Base-by-base conservation (phyloP, 2,797 vertebrate genomes). In the Ambastaia sidthimunki region DNA sequence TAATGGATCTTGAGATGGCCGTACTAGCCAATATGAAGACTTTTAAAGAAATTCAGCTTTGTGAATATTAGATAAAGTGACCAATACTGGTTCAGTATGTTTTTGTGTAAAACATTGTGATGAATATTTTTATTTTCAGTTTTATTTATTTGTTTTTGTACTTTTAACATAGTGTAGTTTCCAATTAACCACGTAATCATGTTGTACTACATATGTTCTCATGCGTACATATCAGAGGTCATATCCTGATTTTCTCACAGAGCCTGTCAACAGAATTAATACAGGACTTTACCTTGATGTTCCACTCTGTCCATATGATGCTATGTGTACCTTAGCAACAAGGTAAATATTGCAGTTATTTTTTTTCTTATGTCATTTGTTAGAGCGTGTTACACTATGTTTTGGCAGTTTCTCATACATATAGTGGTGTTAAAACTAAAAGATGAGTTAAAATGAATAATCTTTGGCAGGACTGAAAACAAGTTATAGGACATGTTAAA, bases 161-260 rank as follows among this genome's bases (percentile, higher is more conserved):
- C 55, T 25, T 88, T 80, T 59, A 84, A 73, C 68, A 50, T 60
- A 3, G 23, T 28, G 25, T 62, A 21, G 2, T 57, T 19, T 80
- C 67, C 41, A 77, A 63, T 71, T 69, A 59, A 78, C 11, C 16
- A 54, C 71, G 15, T 52, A 81, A 50, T 60, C 55, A 23, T n/a
- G 57, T 79, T 74, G 59, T 71, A 52, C 75, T 84, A 86, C 88
- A 87, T 81, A 89, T 90, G 86, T 87, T 90, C 80, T 83, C 87
- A 86, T 82, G 54, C 50, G 89, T 90, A 91, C 91, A 92, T 90
- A 91, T 93, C 92, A 86, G 71, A 83, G 76, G 85, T 88, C 83
- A 85, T 86, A 83, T 85, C 84, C 86, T 88, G 87, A 85, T 86
- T 83, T 84, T 88, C 85, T 90, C 37, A 69, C 69, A 55, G 54